Conservation (phyloP, 1,140 invertebrate genomes). For the Sarcophaga bullata region DNA sequence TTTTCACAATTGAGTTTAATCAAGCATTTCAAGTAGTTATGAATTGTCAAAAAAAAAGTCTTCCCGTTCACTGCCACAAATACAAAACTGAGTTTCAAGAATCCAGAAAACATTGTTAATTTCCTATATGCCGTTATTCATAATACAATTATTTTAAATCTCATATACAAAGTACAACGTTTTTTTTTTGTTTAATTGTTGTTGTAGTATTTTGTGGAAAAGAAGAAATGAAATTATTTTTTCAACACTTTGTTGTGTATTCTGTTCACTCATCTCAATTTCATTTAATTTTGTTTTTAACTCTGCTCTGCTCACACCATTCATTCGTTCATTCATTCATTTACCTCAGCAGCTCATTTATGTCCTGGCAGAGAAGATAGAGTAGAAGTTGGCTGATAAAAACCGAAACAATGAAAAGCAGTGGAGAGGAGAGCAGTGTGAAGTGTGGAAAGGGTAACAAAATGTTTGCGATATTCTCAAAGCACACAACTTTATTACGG, state of each 20-base stretch:
- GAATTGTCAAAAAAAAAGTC: too few species aligned
- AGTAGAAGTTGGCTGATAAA: not conserved
- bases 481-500: conserved; percentile 64
- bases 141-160: conserved; percentile 21
- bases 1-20: too few species aligned
- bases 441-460: not conserved
- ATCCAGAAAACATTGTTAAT: not conserved
- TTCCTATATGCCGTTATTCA: not conserved
- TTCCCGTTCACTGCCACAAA: too few species aligned
- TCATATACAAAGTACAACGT: not conserved
- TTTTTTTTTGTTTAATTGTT: not conserved
- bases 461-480: conserved; percentile 52
- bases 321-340: not conserved
- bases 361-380: not conserved
- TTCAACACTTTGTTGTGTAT: not conserved
- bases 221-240: conserved; percentile 43
- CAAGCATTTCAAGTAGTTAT: too few species aligned
- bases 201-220: not conserved
- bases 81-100: not conserved
- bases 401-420: not conserved
- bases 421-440: not conserved
- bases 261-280: not conserved
- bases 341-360: not conserved
- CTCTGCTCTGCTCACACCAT: not conserved
- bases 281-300: not conserved